A percentile compares a stretch with the other conserved stretches of the same genome.
Evolutionary conservation across 35 echinoderm and acorn worm genomes (phyloP).

Genomic region (Amphiura filiformis): DNA sequence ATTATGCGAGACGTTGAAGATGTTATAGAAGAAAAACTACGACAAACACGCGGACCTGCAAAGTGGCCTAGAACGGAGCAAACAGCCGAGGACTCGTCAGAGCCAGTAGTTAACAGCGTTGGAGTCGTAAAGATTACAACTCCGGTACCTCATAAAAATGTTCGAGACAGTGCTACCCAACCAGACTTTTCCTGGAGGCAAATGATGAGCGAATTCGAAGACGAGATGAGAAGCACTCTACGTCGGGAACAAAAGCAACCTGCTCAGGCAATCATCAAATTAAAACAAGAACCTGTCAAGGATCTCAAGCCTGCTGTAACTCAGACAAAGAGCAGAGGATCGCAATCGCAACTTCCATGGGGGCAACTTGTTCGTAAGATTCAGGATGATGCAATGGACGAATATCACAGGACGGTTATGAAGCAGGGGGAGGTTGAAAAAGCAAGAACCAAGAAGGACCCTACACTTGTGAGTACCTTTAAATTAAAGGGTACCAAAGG

Average conservation of each 20-base stretch:
- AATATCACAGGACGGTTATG: not conserved
- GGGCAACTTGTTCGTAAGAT: constrained; percentile 3
- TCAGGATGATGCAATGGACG: constrained; percentile 24
- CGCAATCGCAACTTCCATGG: constrained; percentile 17
- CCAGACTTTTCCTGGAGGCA: constrained; percentile 19
- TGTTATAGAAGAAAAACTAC: not conserved
- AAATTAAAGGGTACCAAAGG: not conserved
- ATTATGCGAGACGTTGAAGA: constrained; percentile 16
- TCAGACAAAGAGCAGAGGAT: not conserved
- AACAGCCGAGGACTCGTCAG: not conserved
- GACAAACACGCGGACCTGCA: not conserved
- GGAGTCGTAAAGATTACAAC: not conserved
- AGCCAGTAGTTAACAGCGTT: not conserved
- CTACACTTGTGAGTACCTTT: not conserved
- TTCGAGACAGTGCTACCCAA: constrained; percentile 1
- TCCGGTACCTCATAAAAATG: not conserved
- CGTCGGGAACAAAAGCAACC: not conserved
- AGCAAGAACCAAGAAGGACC: not conserved
- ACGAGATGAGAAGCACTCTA: not conserved
- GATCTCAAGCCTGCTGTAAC: constrained; percentile 13
- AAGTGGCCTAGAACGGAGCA: not conserved
- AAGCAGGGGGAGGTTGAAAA: constrained; percentile 3
- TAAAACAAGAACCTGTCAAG: not conserved
- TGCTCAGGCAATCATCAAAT: constrained; percentile 8
- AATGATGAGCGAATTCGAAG: constrained; percentile 31